Evolutionary conservation across 2,113 vertebrate species (phyloP), one percentile per base, ranked within the genome.

Genomic region (Sorex araneus): DNA sequence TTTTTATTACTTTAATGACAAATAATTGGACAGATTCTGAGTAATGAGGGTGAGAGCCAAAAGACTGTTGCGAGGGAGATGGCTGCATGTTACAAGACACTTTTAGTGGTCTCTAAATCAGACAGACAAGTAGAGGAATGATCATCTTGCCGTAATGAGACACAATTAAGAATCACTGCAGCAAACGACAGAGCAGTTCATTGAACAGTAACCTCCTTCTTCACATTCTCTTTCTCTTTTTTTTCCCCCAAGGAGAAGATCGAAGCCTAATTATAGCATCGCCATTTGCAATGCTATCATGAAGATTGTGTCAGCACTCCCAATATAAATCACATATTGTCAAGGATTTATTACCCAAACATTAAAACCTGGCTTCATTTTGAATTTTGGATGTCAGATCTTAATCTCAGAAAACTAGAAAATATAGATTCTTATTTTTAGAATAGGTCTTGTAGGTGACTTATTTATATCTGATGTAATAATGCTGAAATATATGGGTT

Each of bases 1-100:
- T 97, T 98, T 98, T 98, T 98, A 98, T 98, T 98, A 98, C 98
- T 98, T 98, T 98, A 98, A 98, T 98, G 98, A 98, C 98, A 98
- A 98, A 98, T 98, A 98, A 98, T 98, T 98, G 98, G 98, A 98
- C 98, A 98, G 98, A 98, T 98, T 98, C 98, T 98, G 98, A 98
- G 97, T 98, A 98, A 98, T 98, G 98, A 98, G 98, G 97, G 97
- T 98, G 98, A 98, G 96, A 98, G 97, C 95, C 96, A 97, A 97
- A 98, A 97, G 97, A 98, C 97, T 98, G 97, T 98, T 98, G 97
- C 96, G 97, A 97, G 97, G 97, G 98, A 98, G 97, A 97, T 0
- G 97, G 95, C 97, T 98, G 97, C 96, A 94, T 98, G 97, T 98
- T 98, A 98, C 98, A 98, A 98, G 98, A 98, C 98, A 98, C 96